Evolutionary conservation across 2,888 invertebrate species (phyloP).

Genomic region (Carabus problematicus): DNA sequence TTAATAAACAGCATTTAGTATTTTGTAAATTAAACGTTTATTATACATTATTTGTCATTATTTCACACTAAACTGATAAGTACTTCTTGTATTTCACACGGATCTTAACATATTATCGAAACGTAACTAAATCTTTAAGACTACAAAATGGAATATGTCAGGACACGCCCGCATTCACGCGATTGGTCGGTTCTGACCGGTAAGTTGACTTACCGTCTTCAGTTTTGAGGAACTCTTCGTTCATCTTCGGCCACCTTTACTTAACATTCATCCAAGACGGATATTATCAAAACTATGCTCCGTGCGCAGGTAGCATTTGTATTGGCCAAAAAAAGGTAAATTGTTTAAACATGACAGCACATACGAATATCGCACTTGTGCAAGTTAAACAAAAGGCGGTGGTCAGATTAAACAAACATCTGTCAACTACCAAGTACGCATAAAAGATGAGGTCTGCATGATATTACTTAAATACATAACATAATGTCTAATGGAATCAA

Average conservation of each 20-base stretch:
- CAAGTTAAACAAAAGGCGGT: not conserved
- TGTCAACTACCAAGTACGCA: conserved; percentile 11
- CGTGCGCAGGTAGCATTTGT: conserved; percentile 27
- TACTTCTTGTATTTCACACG: conserved; percentile 57
- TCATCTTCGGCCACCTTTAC: not conserved
- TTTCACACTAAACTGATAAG: conserved; percentile 61
- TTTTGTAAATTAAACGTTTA: conserved; percentile 59
- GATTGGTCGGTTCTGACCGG: conserved; percentile 50
- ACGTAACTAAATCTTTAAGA: conserved; percentile 54
- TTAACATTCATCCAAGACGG: not conserved
- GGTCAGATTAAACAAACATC: not conserved
- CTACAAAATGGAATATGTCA: conserved; percentile 51
- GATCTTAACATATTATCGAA: conserved; percentile 57
- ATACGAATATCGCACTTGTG: not conserved
- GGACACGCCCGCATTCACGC: conserved; percentile 50
- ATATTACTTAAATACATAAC: too few relatives aligned
- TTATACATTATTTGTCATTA: conserved; percentile 59
- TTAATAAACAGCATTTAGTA: conserved; percentile 48
- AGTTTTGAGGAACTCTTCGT: conserved; percentile 17
- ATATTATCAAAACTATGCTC: conserved; percentile 30
- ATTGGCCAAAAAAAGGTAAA: conserved; percentile 32
- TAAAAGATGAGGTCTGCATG: not conserved
- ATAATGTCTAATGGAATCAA: not conserved
- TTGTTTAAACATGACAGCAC: not conserved
- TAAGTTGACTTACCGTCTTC: conserved; percentile 40